Evolutionary conservation across 2,113 vertebrate species (phyloP), one percentile per base, ranked within the genome.

Genomic region (Eolophus roseicapilla): DNA sequence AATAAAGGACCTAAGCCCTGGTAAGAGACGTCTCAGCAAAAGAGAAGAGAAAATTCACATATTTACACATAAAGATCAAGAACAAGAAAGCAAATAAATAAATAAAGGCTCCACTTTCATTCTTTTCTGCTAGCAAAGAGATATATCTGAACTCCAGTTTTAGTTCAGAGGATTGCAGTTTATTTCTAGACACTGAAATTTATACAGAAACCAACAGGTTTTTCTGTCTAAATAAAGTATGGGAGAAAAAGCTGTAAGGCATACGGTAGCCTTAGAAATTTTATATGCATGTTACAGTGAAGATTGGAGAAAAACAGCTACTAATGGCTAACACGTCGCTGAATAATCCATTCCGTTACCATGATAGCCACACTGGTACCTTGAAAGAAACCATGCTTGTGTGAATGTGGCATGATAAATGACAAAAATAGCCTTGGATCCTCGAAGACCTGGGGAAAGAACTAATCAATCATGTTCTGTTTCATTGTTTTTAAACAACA

Each of bases 121-220:
- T 71, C 62, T 87, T 90, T 79, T 35, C 63, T 78, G 70, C 33
- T 79, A 53, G 70, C 21, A 70, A 57, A 87, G 81, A 79, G 28
- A 55, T 47, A 27, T 8, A 84, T 73, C 49, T 73, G 52, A 93
- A 87, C 31, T 76, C 44, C 52, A 28, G 41, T 60, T 95, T 94
- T 77, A 81, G n/a, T 82, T 71, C 67, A 89, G 60, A 94, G 60
- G 43, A 92, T 13, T 79, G 84, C 70, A 92, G 57, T 77, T 91
- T 95, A 96, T 97, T 96, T 94, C 89, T 67, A 88, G 93, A 62
- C 41, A n/a, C 52, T 85, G 89, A 89, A 95, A 92, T 92, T 92
- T 82, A 46, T 41, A 94, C 78, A 87, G 93, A 84, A 95, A 82
- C 67, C 75, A 91, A 69, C 89, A 94, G 78, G 62, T 91, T 95